phyloP scores from a whole-genome alignment of 2,888 invertebrate genomes.

The Chaetoderma sp. region DNA sequence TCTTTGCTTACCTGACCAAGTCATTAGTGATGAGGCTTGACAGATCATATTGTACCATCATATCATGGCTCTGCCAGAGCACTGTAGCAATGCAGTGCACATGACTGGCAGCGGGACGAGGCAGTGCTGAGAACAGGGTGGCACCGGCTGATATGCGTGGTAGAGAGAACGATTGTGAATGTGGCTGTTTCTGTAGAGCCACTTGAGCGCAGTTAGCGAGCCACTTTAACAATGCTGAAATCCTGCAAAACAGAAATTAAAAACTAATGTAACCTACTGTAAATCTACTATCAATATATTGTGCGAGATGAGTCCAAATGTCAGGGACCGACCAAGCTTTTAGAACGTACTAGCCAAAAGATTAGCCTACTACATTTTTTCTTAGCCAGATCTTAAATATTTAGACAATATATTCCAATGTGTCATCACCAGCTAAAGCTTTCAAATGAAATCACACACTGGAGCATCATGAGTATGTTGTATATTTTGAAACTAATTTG shows the following conservation, averaged over 20 bases:
- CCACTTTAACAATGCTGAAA: conserved; percentile 78
- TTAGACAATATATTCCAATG: too few relatives aligned
- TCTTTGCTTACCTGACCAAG: conserved; percentile 76
- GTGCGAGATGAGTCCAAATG: background rate
- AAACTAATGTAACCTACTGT: background rate
- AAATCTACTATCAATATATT: background rate
- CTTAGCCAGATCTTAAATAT: too few relatives aligned
- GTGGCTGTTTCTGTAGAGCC: conserved; percentile 48
- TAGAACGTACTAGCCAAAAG: too few relatives aligned
- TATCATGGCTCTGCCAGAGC: conserved; percentile 75
- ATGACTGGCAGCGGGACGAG: conserved; percentile 63
- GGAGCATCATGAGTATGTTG: too few relatives aligned
- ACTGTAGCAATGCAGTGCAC: conserved; percentile 85
- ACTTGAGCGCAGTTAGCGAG: conserved; percentile 74
- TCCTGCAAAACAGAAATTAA: conserved; percentile 39
- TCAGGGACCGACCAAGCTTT: background rate
- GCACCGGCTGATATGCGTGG: conserved; percentile 27
- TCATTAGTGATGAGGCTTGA: conserved; percentile 79
- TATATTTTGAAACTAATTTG: too few relatives aligned
- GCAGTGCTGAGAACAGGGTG: conserved; percentile 34
- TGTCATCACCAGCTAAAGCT: too few relatives aligned
- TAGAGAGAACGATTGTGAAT: conserved; percentile 38
- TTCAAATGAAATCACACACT: too few relatives aligned
- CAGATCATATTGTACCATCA: conserved; percentile 72
- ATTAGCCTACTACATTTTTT: too few relatives aligned